These are phyloP conservation scores for Polia nebulosa DNA, from an alignment of 2,888 invertebrate species.

Conservation along the genomic window DNA sequence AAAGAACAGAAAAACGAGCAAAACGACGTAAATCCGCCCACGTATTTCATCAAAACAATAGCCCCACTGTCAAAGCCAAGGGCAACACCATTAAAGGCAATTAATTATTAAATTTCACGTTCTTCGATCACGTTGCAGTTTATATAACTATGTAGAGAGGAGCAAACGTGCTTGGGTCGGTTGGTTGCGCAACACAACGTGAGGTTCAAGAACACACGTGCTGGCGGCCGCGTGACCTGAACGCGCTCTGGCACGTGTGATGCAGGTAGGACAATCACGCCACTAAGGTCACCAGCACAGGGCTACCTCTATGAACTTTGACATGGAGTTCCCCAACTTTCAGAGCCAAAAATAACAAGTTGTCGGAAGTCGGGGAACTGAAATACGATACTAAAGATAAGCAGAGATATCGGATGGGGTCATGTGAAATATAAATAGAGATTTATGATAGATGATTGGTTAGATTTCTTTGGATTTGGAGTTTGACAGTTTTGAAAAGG, in stretches of 20 bases:
- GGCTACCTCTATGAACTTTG: constrained; percentile 56
- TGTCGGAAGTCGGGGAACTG: constrained; percentile 38
- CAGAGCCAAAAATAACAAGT: not conserved
- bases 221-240: constrained; percentile 83
- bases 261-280: constrained; percentile 75
- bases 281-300: constrained; percentile 71
- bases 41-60: constrained; percentile 51
- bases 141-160: constrained; percentile 86
- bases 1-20: constrained; percentile 8
- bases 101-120: constrained; percentile 83
- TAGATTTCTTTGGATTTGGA: constrained; percentile 33
- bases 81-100: constrained; percentile 69
- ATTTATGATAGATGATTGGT: constrained; percentile 7
- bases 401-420: constrained; percentile 25
- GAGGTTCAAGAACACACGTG: constrained; percentile 88
- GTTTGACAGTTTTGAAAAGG: not conserved
- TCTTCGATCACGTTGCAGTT: constrained; percentile 86
- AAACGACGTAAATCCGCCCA: constrained; percentile 1
- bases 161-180: constrained; percentile 79
- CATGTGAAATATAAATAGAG: constrained; percentile 32
- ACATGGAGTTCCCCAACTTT: constrained; percentile 21
- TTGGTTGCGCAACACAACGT: constrained; percentile 88
- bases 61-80: constrained; percentile 70
- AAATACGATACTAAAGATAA: constrained; percentile 54
- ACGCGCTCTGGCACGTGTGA: constrained; percentile 76